Conservation (phyloP, 2,888 invertebrate genomes). For the Tetanocera ferruginea region DNA sequence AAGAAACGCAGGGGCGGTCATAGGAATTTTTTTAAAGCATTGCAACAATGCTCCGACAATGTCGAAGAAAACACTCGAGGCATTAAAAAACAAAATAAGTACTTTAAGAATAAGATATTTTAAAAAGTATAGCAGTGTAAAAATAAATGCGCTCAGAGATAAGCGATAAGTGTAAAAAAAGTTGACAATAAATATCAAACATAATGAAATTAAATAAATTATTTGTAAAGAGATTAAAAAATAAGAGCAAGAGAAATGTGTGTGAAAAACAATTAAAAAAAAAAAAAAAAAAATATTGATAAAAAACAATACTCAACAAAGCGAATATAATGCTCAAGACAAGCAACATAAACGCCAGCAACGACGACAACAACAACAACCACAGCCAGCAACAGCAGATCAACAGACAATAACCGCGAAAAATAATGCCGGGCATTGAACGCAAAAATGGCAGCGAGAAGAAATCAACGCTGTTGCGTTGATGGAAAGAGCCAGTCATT, state of each 20-base stretch:
- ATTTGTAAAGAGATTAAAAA: neutral
- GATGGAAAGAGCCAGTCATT: neutral
- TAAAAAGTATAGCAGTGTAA: neutral
- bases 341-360: conserved; percentile 45
- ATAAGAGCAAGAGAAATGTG: neutral
- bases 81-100: neutral
- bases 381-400: conserved; percentile 29
- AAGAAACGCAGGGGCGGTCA: too few relatives aligned
- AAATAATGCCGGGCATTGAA: conserved; percentile 32
- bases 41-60: neutral
- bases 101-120: neutral
- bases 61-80: too few relatives aligned
- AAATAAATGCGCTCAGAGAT: neutral
- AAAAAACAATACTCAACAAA: conserved; percentile 45
- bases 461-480: conserved; percentile 1
- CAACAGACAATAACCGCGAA: conserved; percentile 24
- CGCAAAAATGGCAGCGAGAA: conserved; percentile 34
- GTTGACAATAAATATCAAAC: neutral
- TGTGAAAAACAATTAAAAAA: conserved; percentile 51
- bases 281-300: conserved; percentile 47
- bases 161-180: neutral
- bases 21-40: neutral
- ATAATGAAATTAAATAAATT: neutral
- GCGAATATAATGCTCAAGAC: conserved; percentile 53
- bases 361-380: conserved; percentile 42